phyloP scores from a whole-genome alignment of 2,113 vertebrate genomes.

The Amphiprion percula region DNA sequence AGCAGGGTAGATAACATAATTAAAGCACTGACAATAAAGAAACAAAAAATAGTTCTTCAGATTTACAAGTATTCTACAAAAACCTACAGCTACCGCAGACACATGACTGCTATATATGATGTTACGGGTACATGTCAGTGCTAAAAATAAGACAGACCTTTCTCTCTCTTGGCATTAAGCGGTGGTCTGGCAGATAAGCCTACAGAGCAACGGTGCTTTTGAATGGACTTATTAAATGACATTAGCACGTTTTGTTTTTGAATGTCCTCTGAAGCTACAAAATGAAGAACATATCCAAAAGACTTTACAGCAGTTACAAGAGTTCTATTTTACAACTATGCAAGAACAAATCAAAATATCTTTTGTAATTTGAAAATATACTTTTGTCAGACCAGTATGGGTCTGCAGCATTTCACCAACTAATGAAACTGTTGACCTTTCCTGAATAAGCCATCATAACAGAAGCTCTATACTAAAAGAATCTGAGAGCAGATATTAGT shows the following conservation, averaged over 20 bases:
- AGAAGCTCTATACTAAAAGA: slow-evolving; percentile 34
- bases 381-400: slow-evolving; percentile 28
- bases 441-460: slow-evolving; percentile 36
- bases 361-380: slow-evolving; percentile 26
- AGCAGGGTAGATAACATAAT: slow-evolving; percentile 20
- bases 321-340: background rate
- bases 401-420: slow-evolving; percentile 17
- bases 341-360: slow-evolving; percentile 16
- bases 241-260: background rate
- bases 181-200: background rate
- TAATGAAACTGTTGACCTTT: slow-evolving; percentile 38
- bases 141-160: background rate
- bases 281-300: background rate
- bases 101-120: background rate
- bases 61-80: background rate
- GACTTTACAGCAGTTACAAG: background rate
- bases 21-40: slow-evolving; percentile 12
- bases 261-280: background rate
- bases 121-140: background rate
- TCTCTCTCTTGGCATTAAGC: background rate
- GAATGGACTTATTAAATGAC: background rate
- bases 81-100: background rate
- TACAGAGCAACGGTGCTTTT: background rate
- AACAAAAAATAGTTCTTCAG: background rate
- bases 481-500: slow-evolving; percentile 53